Base-by-base conservation (phyloP, 2,888 invertebrate species). In the Crocallis elinguaria region DNA sequence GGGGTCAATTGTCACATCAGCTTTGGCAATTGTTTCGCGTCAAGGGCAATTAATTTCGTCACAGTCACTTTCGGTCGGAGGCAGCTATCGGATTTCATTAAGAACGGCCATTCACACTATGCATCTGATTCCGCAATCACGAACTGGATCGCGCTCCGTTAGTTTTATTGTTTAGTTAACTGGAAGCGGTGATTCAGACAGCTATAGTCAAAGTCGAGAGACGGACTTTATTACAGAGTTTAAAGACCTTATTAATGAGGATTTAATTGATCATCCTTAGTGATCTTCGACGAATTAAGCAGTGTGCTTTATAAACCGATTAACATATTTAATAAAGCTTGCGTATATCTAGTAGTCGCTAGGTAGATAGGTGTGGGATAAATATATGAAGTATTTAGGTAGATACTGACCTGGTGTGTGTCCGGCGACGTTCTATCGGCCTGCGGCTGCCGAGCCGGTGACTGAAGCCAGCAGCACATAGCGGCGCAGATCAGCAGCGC, bases 391-490 rank as follows among this genome's bases (percentile, higher is more conserved):
- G n/a, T n/a, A n/a, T n/a, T n/a, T n/a, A n/a, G n/a, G n/a, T n/a
- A 23, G 29, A 4, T 42, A 42, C 66, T 51, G 58, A 92, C 92
- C 86, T 92, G 92, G 73, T 92, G 91, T 60, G 89, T 90, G 57
- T 91, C 90, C 62, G 88, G 86, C 64, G 88, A 82, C 13, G 85
- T 73, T 55, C 88, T 82, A 60, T 90, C 90, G 35, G 77, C 73
- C 57, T 86, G 88, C 49, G 90, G 86, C 73, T 85, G 86, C 60
- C 91, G 71, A 43, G 89, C 88, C 12, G 92, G 92, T 23, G 90
- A 88, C 80, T 92, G 94, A 66, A 94, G 90, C 95, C 95, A 95
- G 81, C 94, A 94, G 80, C 95, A 95, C 94, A 95, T 95, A 49
- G 95, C 95, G 16, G 94, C 93, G 75, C 94, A 95, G 69, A 95